Evolutionary conservation across 1,140 invertebrate species (phyloP).

Genomic region (Drosophila parabipectinata): DNA sequence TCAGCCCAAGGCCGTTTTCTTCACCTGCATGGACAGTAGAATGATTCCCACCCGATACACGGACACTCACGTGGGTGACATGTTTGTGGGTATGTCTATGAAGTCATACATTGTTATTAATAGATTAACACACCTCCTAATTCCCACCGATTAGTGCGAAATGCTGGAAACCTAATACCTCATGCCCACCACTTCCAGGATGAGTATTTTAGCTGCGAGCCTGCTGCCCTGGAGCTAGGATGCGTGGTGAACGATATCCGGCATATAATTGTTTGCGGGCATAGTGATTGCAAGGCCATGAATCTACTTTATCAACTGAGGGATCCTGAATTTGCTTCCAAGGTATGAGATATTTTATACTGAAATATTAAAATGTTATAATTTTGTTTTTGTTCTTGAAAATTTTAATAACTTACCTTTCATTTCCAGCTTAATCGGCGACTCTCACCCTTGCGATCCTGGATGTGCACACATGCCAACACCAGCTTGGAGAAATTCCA

Average conservation of each 20-base stretch:
- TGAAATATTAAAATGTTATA: background rate
- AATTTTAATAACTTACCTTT: background rate
- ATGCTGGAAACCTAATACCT: conserved; percentile 96
- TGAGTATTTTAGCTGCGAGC: conserved; percentile 95
- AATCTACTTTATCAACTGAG: conserved; percentile 94
- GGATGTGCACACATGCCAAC: conserved; percentile 94
- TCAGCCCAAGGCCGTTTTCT: conserved; percentile 97
- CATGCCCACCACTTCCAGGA: conserved; percentile 94
- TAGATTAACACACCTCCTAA: conserved; percentile 12
- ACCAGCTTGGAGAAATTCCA: conserved; percentile 93
- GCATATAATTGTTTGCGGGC: conserved; percentile 97
- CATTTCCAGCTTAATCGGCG: conserved; percentile 88
- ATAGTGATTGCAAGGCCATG: conserved; percentile 99
- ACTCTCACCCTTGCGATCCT: conserved; percentile 94
- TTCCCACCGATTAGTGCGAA: conserved; percentile 88
- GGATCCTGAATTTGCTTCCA: conserved; percentile 90
- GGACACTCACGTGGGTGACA: conserved; percentile 97
- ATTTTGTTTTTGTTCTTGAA: background rate
- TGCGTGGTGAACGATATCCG: conserved; percentile 96
- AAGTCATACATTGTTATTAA: background rate
- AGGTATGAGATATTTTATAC: conserved; percentile 84
- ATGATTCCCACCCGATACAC: conserved; percentile 98
- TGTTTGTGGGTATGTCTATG: conserved; percentile 93
- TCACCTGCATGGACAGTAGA: conserved; percentile 98
- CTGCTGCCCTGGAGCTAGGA: conserved; percentile 96